Evolutionary conservation across 2,888 invertebrate genomes (phyloP).

Genomic region (Mythimna lalbum): DNA sequence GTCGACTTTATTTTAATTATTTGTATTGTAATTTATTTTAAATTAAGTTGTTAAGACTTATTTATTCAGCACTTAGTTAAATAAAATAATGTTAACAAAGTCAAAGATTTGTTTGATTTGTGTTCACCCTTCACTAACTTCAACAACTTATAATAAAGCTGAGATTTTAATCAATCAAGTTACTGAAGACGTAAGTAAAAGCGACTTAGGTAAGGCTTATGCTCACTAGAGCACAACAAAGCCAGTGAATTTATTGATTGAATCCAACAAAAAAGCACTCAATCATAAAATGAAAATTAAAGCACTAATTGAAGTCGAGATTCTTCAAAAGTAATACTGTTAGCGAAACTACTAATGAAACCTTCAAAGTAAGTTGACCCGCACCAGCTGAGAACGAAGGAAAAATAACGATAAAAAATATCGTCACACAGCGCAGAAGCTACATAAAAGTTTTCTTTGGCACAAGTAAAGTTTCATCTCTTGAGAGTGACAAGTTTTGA

Average conservation of each 20-base stretch:
- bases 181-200: neutral
- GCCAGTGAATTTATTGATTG: neutral
- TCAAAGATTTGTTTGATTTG: constrained; percentile 61
- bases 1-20: constrained; percentile 85
- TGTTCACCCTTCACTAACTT: neutral
- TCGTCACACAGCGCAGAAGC: neutral
- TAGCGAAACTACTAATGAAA: neutral
- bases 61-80: constrained; percentile 87
- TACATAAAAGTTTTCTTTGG: constrained; percentile 13
- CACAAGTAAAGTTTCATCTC: constrained; percentile 3
- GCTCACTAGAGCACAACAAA: neutral
- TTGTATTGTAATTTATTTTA: constrained; percentile 83
- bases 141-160: neutral
- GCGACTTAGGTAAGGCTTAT: neutral
- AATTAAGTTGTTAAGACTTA: constrained; percentile 83
- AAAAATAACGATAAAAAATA: constrained; percentile 6
- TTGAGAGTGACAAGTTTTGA: constrained; percentile 21
- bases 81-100: constrained; percentile 73
- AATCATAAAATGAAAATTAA: neutral
- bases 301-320: neutral
- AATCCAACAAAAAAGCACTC: neutral
- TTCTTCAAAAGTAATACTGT: neutral
- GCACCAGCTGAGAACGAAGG: neutral
- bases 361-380: neutral
- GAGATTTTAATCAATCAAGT: neutral